Base-by-base conservation (phyloP, 2,888 invertebrate genomes). In the Idaea biselata region DNA sequence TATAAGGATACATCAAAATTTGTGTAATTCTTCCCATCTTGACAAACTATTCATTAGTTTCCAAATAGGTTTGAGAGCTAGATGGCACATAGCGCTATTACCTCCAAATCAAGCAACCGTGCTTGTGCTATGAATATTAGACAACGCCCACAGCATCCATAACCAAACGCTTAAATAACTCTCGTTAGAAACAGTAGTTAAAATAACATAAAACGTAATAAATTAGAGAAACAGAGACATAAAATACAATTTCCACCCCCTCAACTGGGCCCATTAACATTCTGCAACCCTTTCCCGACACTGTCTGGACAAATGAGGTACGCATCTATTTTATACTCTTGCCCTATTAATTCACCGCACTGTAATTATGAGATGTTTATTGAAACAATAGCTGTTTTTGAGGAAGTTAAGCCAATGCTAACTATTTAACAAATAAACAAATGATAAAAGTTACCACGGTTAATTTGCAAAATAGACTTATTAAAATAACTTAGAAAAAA, bases 251-350 rank as follows among this genome's bases (percentile, higher is more conserved):
- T 14, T 8, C 44, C 8, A 6, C 44, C n/a, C 62, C 64, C 62
- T 31, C 63, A 65, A 25, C 58, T 65, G 17, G n/a, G 32, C 31
- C 61, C 18, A 65, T 65, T 65, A 63, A 63, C 32, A 65, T 65
- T 63, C 63, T 58, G 8, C 25, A 33, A 18, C 25, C 33, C 59
- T 59, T 60, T 58, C 65, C 62, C 44, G 59, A 59, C 56, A 18
- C 56, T 18, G 16, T 16, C 71, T 58, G 70, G 70, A 69, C 74
- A 71, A 71, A 72, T 73, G 70, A 68, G 71, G 61, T 62, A 63
- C 67, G 70, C 74, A 76, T 77, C 76, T 74, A 77, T 78, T 73
- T 25, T 71, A 69, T 73, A 65, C 71, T n/a, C n/a, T 65, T 31
- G 16, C 6, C 44, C 8, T 1, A 55, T 54, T 56, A 33, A 57